Conservation (phyloP, 2,888 invertebrate species). For the Sphecodes monilicornis region DNA sequence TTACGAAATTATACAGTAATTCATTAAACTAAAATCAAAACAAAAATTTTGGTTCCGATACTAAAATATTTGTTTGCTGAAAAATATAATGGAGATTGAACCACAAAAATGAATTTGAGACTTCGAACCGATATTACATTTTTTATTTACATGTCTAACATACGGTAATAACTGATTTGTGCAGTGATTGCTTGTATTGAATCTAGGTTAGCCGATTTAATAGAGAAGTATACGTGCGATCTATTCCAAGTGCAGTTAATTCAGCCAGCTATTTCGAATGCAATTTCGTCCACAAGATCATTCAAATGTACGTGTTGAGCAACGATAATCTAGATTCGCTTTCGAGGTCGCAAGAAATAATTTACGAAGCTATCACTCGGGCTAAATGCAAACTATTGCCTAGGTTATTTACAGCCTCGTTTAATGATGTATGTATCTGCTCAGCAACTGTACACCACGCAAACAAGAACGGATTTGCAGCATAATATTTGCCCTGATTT, state of each 20-base stretch:
- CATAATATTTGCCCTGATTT: constrained; percentile 12
- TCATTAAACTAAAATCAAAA: too few relatives aligned
- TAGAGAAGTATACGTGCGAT: constrained; percentile 2
- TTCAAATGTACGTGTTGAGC: constrained; percentile 5
- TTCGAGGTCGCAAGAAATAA: constrained; percentile 32
- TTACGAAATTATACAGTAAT: too few relatives aligned
- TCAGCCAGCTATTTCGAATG: neutral
- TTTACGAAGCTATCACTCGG: constrained; percentile 29
- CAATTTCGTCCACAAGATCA: constrained; percentile 21
- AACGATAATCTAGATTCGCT: constrained; percentile 17
- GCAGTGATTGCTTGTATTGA: neutral
- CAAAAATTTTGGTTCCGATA: neutral
- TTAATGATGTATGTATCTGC: constrained; percentile 5
- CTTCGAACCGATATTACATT: neutral
- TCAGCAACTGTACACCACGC: neutral
- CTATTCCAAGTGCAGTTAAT: constrained; percentile 11
- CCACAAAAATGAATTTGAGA: neutral
- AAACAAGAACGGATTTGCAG: neutral
- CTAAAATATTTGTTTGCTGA: neutral
- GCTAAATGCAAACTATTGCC: constrained; percentile 25
- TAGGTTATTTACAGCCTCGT: constrained; percentile 7
- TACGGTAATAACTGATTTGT: too few relatives aligned
- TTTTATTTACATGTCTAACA: neutral
- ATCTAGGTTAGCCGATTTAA: neutral
- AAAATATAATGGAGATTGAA: neutral